These are phyloP conservation scores for Malthinus seriepunctatus DNA, from an alignment of 2,888 invertebrate species.

Conservation along the genomic window DNA sequence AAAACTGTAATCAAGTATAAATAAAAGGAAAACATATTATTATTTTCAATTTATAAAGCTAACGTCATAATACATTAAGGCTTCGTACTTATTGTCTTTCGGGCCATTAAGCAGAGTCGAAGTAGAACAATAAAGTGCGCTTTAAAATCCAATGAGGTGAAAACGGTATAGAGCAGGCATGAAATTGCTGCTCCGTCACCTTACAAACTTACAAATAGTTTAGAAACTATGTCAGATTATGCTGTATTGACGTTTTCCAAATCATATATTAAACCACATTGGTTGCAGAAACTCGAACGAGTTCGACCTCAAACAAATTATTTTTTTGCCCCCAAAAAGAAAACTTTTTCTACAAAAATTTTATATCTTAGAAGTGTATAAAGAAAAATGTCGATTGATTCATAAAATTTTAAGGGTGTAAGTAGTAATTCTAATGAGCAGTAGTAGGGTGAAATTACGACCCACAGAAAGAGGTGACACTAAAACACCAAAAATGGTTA, in stretches of 20 bases:
- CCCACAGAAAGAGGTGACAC: too few relatives aligned
- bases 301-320: conserved; percentile 2
- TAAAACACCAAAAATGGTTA: too few relatives aligned
- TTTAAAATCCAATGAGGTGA: conserved; percentile 38
- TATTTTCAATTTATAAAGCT: conserved; percentile 13
- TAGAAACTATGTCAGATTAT: conserved; percentile 32
- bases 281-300: background rate
- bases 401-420: too few relatives aligned
- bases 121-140: conserved; percentile 30
- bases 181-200: conserved; percentile 37
- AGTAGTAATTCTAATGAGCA: too few relatives aligned
- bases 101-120: conserved; percentile 25
- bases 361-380: too few relatives aligned
- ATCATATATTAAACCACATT: conserved; percentile 13
- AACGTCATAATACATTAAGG: conserved; percentile 24
- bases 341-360: too few relatives aligned
- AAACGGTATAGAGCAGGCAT: conserved; percentile 33
- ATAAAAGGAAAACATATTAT: too few relatives aligned
- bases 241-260: conserved; percentile 9
- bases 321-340: background rate
- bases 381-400: too few relatives aligned
- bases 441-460: too few relatives aligned
- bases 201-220: conserved; percentile 36
- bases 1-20: too few relatives aligned
- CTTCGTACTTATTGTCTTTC: conserved; percentile 23